phyloP scores from a whole-genome alignment of 1,140 invertebrate genomes.

The Steinernema khuongi region DNA sequence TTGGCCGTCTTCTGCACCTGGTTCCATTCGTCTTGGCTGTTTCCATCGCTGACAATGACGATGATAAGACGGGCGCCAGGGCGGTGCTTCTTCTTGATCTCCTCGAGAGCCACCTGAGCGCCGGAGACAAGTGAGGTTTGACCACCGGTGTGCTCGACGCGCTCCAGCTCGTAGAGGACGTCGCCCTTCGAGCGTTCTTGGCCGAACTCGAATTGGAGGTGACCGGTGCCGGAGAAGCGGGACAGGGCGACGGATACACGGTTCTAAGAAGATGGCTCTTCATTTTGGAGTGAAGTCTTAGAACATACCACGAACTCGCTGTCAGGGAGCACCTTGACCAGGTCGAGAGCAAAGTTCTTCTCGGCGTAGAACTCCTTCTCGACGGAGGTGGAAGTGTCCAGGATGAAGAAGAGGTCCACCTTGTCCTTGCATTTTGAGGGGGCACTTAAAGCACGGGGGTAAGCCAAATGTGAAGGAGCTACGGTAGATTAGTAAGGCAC shows the following conservation, averaged over 20 bases:
- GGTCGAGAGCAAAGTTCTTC: constrained; percentile 51
- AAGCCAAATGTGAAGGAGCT: constrained; percentile 33
- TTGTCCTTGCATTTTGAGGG: constrained; percentile 24
- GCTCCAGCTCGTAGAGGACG: constrained; percentile 44
- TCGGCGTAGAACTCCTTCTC: constrained; percentile 50
- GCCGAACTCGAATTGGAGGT: constrained; percentile 33
- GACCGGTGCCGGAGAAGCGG: constrained; percentile 34
- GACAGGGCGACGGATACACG: constrained; percentile 40
- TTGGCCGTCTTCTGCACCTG: constrained; percentile 36
- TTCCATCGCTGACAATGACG: constrained; percentile 46
- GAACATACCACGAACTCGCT: constrained; percentile 40
- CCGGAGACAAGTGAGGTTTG: constrained; percentile 41
- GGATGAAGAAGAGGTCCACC: constrained; percentile 45
- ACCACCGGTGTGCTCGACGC: constrained; percentile 33
- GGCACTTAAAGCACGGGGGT: not conserved
- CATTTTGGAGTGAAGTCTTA: not conserved
- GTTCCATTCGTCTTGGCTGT: constrained; percentile 48
- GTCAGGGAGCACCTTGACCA: constrained; percentile 46
- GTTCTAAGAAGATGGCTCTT: constrained; percentile 34
- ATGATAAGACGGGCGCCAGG: constrained; percentile 36
- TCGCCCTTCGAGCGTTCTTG: constrained; percentile 29
- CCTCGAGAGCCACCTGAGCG: constrained; percentile 27
- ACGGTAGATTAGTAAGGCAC: too few relatives aligned
- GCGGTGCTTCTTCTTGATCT: constrained; percentile 22
- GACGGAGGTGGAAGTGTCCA: constrained; percentile 47